These are phyloP conservation scores for Sterna hirundo DNA, from an alignment of 2,113 vertebrate species.

Conservation along the genomic window DNA sequence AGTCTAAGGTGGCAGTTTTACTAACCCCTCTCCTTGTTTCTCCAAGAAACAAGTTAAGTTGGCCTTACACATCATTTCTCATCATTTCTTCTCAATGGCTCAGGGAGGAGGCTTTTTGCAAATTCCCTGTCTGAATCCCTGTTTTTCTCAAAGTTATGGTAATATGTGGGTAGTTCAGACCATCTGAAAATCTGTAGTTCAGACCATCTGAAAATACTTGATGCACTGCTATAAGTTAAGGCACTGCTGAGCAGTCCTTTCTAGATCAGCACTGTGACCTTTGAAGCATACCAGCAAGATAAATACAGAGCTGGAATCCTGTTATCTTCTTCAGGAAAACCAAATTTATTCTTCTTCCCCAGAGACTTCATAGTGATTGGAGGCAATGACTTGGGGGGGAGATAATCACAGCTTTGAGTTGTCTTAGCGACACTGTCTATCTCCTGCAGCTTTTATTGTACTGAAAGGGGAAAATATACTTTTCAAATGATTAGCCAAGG, in stretches of 20 bases:
- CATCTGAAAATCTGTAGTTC: not conserved
- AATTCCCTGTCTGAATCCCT: not conserved
- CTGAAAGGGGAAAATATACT: not conserved
- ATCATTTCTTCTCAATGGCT: not conserved
- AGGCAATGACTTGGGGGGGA: not conserved
- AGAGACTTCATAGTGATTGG: not conserved
- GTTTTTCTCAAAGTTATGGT: not conserved
- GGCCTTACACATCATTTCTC: not conserved
- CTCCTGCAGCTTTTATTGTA: not conserved
- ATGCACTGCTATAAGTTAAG: not conserved
- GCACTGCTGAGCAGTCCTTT: not conserved
- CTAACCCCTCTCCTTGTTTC: no score
- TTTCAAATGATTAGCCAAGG: not conserved
- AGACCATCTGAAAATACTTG: not conserved
- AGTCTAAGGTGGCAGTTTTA: no score
- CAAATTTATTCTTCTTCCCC: not conserved
- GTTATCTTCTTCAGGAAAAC: not conserved
- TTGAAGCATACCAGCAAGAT: not conserved
- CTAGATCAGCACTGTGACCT: not conserved
- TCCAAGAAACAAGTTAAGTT: no score
- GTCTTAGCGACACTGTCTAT: not conserved
- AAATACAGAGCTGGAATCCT: not conserved
- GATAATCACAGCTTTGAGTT: not conserved
- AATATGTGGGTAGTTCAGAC: not conserved
- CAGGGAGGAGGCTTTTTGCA: not conserved